Base-by-base conservation (phyloP, 2,797 vertebrate genomes). In the Micropoecilia bifurca region DNA sequence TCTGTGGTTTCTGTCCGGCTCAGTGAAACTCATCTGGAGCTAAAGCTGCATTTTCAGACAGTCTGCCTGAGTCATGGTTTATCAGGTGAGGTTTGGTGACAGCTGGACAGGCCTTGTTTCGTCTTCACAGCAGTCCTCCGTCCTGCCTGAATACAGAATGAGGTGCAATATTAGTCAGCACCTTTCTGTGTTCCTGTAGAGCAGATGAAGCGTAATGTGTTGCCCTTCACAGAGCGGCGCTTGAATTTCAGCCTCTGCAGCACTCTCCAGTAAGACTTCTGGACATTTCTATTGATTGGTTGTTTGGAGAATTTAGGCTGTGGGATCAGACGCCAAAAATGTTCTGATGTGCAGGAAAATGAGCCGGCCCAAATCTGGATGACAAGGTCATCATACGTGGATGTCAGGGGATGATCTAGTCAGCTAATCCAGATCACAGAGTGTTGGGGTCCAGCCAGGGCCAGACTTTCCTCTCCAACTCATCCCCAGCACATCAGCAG, bases 341-440 rank as follows among this genome's bases (percentile, higher is more conserved):
- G 12, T 46, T 33, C 57, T 9, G 30, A 39, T 30, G 43, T 71
- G 57, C 63, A 46, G 14, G 74, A n/a, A 79, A 80, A 84, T 77
- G 75, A 73, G 39, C 59, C 57, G 10, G 0, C 84, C 69, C 73
- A 85, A 86, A 85, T 89, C 83, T 84, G 87, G 84, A 89, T 89
- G 80, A 87, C 78, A 66, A 41, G 80, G 69, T 82, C 4, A 41
- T 2, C 79, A 82, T 79, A 57, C 71, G 47, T 53, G 18, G 68
- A 71, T 71, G 68, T 71, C 2, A 16, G 48, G 73, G 78, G 45
- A 87, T 86, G 88, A 92, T 88, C 88, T 75, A 46, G 53, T 82
- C 2, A 0, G 80, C 76, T 89, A 91, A 92, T 88, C 88, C 90
- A 75, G 80, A 88, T 91, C 80, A 84, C 75, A 66, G 45, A 45